These are phyloP conservation scores for Cyclophora albipunctata DNA, from an alignment of 2,888 invertebrate species.

Conservation along the genomic window DNA sequence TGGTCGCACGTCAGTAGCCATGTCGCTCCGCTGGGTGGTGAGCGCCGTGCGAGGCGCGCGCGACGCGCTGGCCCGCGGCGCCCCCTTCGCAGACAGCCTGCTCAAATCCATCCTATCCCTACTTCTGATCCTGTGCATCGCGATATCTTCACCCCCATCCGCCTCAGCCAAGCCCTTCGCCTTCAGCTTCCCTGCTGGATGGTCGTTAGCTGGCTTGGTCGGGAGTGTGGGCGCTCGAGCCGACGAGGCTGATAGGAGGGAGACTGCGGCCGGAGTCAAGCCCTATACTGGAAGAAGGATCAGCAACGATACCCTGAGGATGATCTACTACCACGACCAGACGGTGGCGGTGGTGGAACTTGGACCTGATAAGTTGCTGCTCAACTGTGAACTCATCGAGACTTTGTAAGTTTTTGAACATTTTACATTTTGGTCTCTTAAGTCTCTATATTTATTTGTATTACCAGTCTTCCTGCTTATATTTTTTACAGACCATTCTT, in stretches of 20 bases:
- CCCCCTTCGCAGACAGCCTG: constrained; percentile 58
- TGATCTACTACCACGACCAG: constrained; percentile 88
- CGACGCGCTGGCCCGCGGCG: constrained; percentile 51
- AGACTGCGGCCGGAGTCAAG: constrained; percentile 66
- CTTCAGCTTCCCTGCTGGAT: constrained; percentile 64
- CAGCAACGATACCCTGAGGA: constrained; percentile 79
- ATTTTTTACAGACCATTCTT: not conserved
- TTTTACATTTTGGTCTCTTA: no score
- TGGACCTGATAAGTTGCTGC: constrained; percentile 80
- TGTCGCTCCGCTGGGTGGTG: constrained; percentile 58
- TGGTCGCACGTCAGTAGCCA: constrained; percentile 32
- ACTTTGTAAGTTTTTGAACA: constrained; percentile 82
- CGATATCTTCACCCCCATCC: constrained; percentile 60
- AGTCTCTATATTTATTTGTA: no score
- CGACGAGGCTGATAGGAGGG: constrained; percentile 40
- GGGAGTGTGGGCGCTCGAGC: constrained; percentile 53
- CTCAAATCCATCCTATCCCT: constrained; percentile 60
- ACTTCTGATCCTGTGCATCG: constrained; percentile 59
- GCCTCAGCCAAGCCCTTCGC: constrained; percentile 67
- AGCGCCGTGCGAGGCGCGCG: constrained; percentile 60
- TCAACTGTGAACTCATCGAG: constrained; percentile 89
- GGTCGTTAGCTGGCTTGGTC: constrained; percentile 64
- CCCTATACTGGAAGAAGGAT: constrained; percentile 79
- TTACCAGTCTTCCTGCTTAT: no score
- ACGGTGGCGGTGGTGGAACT: constrained; percentile 89